Evolutionary conservation across 2,113 vertebrate species (phyloP).

Genomic region (Rhinopithecus roxellana): DNA sequence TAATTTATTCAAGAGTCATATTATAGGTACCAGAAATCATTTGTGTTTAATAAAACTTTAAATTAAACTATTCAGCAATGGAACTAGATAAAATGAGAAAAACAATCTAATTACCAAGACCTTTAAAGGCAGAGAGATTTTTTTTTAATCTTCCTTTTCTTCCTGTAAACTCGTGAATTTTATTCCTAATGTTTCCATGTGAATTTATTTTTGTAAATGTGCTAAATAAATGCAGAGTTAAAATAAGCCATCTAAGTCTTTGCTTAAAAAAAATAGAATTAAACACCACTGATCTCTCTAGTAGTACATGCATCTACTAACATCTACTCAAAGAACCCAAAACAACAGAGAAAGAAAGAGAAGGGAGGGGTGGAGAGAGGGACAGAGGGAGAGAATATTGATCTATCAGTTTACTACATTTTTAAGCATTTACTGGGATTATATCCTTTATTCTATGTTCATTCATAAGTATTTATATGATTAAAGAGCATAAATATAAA

Average conservation of each 20-base stretch:
- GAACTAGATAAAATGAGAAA: background rate
- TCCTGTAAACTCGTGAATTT: constrained; percentile 62
- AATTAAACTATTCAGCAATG: background rate
- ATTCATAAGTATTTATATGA: background rate
- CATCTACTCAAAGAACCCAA: background rate
- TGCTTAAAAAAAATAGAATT: background rate
- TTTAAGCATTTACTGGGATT: background rate
- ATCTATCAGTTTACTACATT: background rate
- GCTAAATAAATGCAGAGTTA: constrained; percentile 75
- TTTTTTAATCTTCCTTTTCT: background rate
- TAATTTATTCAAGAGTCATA: background rate
- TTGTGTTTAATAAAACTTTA: background rate
- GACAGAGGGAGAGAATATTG: background rate
- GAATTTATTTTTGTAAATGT: constrained; percentile 72
- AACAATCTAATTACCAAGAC: background rate
- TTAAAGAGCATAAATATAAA: background rate
- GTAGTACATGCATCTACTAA: background rate
- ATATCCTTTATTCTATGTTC: background rate
- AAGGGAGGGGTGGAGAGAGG: background rate
- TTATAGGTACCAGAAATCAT: background rate
- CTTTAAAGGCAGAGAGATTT: background rate
- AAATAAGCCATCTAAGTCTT: constrained; percentile 44
- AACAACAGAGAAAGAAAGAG: background rate
- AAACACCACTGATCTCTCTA: background rate
- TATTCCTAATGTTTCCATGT: constrained; percentile 63